Base-by-base conservation (phyloP, 2,113 vertebrate genomes). In the Hipposideros armiger region DNA sequence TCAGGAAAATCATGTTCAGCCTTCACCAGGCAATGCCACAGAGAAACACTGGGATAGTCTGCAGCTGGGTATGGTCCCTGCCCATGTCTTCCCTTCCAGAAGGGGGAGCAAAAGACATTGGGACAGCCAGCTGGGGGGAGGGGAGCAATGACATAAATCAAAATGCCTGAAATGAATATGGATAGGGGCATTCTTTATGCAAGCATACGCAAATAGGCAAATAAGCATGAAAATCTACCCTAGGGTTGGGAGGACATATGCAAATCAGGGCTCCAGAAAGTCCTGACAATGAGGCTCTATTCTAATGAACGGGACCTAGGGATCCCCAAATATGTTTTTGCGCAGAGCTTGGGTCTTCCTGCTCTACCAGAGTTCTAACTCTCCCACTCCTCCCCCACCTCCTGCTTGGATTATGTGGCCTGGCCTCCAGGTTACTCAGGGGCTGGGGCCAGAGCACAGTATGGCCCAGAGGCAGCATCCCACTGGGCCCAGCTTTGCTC, bases 161-260 rank as follows among this genome's bases (percentile, higher is more conserved):
- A 95, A 92, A 83, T 13, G 87, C 76, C 85, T 66, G 73, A 77
- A 42, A 82, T 88, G 56, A 96, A 78, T 80, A n/a, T 52, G 92
- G 73, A 80, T 78, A 58, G 40, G 13, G 92, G 30, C 40, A 40
- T 16, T 9, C 64, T 89, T 93, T 80, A 93, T 67, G 94, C 62
- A 95, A 95, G 87, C 9, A 14, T 24, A 76, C 64, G 58, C 95
- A 96, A 88, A 87, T 52, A 40, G 78, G 26, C 95, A 96, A 88
- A 87, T 52, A 40, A 74, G 26, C 60, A 78, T 58, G 67, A 81
- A 97, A 78, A 96, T 84, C 40, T 32, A 50, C 22, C 78, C 78
- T 5, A 24, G 50, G 47, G 58, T 19, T 1, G 16, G 88, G 40
- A 60, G n/a, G 78, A 42, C 22, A 32, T 50, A 42, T 60, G 83